Evolutionary conservation across 2,113 vertebrate species (phyloP).

Genomic region (Gopherus evgoodei): DNA sequence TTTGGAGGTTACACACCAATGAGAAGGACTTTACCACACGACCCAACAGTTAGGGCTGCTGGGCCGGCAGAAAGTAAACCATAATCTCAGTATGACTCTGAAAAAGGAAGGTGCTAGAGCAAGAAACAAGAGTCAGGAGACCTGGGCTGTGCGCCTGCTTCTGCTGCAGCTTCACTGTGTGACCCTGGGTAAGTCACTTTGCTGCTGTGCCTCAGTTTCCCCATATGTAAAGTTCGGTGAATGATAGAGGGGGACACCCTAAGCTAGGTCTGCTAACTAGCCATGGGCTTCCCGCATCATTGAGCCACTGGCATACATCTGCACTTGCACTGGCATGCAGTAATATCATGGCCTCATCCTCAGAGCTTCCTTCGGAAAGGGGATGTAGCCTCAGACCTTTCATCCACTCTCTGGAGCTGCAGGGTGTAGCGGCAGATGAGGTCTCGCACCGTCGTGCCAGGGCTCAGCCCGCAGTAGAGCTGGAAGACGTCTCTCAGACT

Average conservation of each 20-base stretch:
- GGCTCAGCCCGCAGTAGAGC: conserved; percentile 87
- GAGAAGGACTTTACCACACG: neutral
- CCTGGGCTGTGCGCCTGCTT: neutral
- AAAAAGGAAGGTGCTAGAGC: neutral
- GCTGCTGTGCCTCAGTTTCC: neutral
- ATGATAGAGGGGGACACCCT: neutral
- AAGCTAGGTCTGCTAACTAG: neutral
- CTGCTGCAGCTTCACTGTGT: neutral
- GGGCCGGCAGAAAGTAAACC: neutral
- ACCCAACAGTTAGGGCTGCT: neutral
- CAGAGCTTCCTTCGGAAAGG: rapidly evolving
- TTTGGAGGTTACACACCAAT: neutral
- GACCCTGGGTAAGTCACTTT: neutral
- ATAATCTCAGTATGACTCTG: neutral
- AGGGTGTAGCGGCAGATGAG: conserved; percentile 91
- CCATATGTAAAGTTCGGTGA: neutral
- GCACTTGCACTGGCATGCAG: rapidly evolving
- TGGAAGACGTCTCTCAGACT: conserved; percentile 92
- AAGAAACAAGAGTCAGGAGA: neutral
- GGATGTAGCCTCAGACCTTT: conserved; percentile 82
- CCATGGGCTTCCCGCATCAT: neutral
- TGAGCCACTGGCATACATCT: too few species aligned
- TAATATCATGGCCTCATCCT: rapidly evolving
- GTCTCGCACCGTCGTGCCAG: conserved; percentile 86
- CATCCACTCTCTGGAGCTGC: conserved; percentile 94